Base-by-base conservation (phyloP, 2,113 vertebrate genomes). In the Amphiprion ocellaris region DNA sequence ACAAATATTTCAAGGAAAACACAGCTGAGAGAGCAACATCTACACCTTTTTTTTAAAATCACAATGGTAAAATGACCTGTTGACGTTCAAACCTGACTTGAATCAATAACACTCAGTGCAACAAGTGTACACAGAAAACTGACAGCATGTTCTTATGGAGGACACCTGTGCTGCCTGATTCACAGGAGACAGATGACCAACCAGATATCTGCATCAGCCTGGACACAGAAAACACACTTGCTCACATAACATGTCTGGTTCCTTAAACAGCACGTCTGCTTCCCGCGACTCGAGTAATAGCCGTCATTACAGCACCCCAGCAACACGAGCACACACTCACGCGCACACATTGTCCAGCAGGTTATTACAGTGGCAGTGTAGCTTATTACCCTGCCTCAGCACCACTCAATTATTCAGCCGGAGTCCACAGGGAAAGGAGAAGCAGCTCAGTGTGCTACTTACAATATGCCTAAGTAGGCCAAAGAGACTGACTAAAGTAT, bases 381-480 rank as follows among this genome's bases (percentile, higher is more conserved):
- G 88, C 90, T 89, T 92, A 92, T 92, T 91, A 90, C 89, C 77
- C 87, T 72, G 77, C 90, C 74, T 88, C 90, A 76, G 84, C 69
- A 64, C 72, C 89, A 77, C 89, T 91, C 88, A 91, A 89, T 93
- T 93, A 92, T 92, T 92, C 89, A 89, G 90, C 84, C 84, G 9
- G 75, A 70, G 88, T 92, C 89, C 80, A 87, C 49, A 11, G 91
- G 91, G 92, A 90, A 14, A 70, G 74, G 74, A 85, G 50, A 76
- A 66, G 87, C 86, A 72, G 87, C 88, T 89, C 87, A 82, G 81
- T 94, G 93, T 93, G 92, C 94, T 93, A 94, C 94, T 95, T 94
- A 93, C 82, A 93, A 92, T 81, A 86, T 30, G 77, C 67, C 80
- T 92, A 94, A 94, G 92, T 95, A 94, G 94, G 94, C 93, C 94